Conservation (phyloP, 2,888 invertebrate genomes). For the Drosophila robusta region DNA sequence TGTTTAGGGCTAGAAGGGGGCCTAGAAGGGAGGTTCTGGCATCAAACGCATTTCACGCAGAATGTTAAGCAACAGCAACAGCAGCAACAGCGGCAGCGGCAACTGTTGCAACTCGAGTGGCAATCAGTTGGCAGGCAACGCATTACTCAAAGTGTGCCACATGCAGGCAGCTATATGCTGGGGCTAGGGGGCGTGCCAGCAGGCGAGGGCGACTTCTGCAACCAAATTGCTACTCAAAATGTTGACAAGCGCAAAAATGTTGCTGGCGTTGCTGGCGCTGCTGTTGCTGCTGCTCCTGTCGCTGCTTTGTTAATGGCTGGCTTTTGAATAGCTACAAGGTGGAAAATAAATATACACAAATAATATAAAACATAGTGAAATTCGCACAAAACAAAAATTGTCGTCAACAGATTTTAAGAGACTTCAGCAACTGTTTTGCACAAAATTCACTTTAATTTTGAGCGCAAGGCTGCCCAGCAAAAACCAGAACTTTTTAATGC, state of each 20-base stretch:
- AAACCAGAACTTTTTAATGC: no score
- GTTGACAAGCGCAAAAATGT: slow-evolving; percentile 60
- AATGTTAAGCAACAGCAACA: slow-evolving; percentile 28
- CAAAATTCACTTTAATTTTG: neutral
- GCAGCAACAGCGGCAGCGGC: slow-evolving; percentile 19
- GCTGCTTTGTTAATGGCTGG: slow-evolving; percentile 12
- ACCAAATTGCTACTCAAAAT: slow-evolving; percentile 64
- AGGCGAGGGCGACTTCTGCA: neutral
- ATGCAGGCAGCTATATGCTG: slow-evolving; percentile 45
- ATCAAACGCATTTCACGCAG: slow-evolving; percentile 48
- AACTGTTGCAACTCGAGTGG: slow-evolving; percentile 45
- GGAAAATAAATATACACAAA: neutral
- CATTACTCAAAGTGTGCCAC: slow-evolving; percentile 57
- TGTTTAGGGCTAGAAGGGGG: neutral
- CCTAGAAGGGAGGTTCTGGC: neutral
- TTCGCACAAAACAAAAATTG: neutral
- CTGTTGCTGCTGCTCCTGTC: slow-evolving; percentile 11
- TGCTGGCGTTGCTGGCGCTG: slow-evolving; percentile 7
- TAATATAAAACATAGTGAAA: neutral
- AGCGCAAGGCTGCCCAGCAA: neutral
- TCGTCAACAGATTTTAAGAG: no score
- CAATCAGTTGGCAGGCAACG: slow-evolving; percentile 51
- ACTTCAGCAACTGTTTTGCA: no score
- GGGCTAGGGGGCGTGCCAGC: slow-evolving; percentile 18
- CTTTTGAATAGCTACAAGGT: neutral